Percentiles rank a stretch among this genome's conserved stretches.
These are phyloP conservation scores for Egretta garzetta DNA, from an alignment of 2,113 vertebrate genomes.

Conservation along the genomic window DNA sequence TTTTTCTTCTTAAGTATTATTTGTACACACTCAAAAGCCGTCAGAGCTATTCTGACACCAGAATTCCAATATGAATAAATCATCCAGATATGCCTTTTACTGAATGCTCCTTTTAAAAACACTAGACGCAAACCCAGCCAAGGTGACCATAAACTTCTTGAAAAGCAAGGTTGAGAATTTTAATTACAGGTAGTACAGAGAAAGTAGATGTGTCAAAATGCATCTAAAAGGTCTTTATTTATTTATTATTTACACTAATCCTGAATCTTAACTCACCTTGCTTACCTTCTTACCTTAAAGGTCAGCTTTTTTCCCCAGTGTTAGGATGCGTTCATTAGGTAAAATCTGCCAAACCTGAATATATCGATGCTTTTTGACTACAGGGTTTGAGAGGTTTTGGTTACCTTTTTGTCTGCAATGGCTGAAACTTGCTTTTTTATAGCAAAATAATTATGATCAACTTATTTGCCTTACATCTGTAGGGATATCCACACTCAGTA, in stretches of 20 bases:
- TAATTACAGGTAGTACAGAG: neutral
- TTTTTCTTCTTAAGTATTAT: neutral
- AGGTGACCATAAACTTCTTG: neutral
- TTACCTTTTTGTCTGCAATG: neutral
- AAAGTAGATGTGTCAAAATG: neutral
- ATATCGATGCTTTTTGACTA: neutral
- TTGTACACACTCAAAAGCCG: neutral
- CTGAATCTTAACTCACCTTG: neutral
- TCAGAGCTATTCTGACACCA: neutral
- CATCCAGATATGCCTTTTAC: neutral
- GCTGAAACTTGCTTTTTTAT: neutral
- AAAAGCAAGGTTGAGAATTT: neutral
- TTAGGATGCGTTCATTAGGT: neutral
- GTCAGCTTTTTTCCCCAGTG: neutral
- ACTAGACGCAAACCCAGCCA: neutral
- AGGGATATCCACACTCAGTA: neutral
- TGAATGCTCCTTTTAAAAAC: neutral
- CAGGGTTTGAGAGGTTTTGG: neutral
- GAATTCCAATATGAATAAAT: neutral
- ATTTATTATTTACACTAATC: neutral
- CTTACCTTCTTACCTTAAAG: neutral
- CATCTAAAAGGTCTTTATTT: neutral
- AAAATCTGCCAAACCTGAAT: neutral
- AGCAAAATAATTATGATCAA: neutral
- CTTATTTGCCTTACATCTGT: neutral